Evolutionary conservation across 2,888 invertebrate species (phyloP).

Genomic region (Agrotis clavis): DNA sequence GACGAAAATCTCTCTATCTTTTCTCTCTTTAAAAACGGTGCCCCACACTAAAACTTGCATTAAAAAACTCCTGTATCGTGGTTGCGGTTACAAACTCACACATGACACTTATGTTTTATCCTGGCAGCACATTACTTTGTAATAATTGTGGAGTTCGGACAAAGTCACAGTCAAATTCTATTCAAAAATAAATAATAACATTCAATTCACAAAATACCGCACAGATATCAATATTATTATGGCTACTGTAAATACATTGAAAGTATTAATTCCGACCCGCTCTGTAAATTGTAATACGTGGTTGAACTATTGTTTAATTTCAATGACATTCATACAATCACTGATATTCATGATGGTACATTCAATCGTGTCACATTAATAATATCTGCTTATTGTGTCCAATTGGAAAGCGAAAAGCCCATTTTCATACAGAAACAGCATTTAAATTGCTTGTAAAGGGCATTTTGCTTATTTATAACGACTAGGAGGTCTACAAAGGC

Average conservation of each 20-base stretch:
- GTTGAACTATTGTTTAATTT: constrained; percentile 13
- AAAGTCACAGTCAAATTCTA: not conserved
- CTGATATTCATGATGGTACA: not conserved
- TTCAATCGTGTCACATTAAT: too few relatives aligned
- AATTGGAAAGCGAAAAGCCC: too few relatives aligned
- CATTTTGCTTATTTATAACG: too few relatives aligned
- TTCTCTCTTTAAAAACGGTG: too few relatives aligned
- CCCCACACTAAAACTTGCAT: too few relatives aligned
- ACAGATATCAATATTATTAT: constrained; percentile 33
- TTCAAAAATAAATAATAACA: not conserved
- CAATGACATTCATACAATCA: constrained; percentile 1
- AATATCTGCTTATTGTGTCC: not conserved
- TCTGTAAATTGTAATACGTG: constrained; percentile 4
- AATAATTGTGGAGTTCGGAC: not conserved
- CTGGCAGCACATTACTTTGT: not conserved
- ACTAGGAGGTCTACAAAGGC: too few relatives aligned
- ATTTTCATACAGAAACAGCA: too few relatives aligned
- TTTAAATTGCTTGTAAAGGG: too few relatives aligned
- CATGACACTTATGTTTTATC: too few relatives aligned
- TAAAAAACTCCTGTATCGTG: too few relatives aligned
- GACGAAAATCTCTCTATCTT: too few relatives aligned
- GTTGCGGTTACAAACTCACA: too few relatives aligned
- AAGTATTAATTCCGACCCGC: constrained; percentile 24
- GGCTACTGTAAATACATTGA: constrained; percentile 9
- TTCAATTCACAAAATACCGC: constrained; percentile 10